Evolutionary conservation across 2,113 vertebrate species (phyloP).

Genomic region (Empidonax alnorum): DNA sequence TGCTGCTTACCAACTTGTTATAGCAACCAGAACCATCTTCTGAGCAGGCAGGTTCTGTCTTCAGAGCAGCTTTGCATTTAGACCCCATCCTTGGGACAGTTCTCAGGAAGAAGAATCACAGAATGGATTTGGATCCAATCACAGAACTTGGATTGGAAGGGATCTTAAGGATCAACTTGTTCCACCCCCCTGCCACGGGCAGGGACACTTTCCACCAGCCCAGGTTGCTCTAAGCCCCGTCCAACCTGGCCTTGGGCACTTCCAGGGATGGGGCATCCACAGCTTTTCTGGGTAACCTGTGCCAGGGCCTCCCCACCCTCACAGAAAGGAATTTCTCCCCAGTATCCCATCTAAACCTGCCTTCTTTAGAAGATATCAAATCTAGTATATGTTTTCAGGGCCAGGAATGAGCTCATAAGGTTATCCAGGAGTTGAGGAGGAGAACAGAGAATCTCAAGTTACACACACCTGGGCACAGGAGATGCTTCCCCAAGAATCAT

Average conservation of each 20-base stretch:
- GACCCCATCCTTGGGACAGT: not conserved
- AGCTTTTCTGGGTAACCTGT: not conserved
- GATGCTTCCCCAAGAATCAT: not conserved
- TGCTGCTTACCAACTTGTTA: not conserved
- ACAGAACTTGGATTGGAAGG: not conserved
- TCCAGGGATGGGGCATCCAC: not conserved
- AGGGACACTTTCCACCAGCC: accelerated
- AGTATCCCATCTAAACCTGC: accelerated
- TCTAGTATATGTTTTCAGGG: accelerated
- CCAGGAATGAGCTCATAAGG: not conserved
- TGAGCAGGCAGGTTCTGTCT: not conserved
- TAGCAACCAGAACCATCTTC: not conserved
- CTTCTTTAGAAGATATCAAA: not conserved
- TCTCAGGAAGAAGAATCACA: not conserved
- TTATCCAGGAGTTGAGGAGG: not conserved
- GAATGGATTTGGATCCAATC: not conserved
- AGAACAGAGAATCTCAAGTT: not conserved
- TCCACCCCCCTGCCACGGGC: not conserved
- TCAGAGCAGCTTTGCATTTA: not conserved
- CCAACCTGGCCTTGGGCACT: not conserved
- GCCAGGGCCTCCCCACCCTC: not conserved
- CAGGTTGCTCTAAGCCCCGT: not conserved
- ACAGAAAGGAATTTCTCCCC: accelerated
- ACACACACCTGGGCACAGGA: not conserved
- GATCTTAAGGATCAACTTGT: accelerated